These are phyloP conservation scores for Bombus cullumanus DNA, from an alignment of 1,140 invertebrate species.

Conservation along the genomic window DNA sequence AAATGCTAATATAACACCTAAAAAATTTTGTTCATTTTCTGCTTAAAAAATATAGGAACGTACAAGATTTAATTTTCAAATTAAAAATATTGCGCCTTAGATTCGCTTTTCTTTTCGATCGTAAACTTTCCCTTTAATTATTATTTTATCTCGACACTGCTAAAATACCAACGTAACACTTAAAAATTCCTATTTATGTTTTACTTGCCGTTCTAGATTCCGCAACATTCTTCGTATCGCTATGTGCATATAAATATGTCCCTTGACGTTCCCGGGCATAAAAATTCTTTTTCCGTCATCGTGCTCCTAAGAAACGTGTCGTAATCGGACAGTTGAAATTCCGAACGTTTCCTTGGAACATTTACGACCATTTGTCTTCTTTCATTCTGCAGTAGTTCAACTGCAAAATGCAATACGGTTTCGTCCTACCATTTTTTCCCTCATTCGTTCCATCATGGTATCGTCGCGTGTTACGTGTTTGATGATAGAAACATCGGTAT, in stretches of 20 bases:
- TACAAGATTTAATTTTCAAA: too few species aligned
- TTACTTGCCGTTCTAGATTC: not conserved
- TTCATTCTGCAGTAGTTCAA: not conserved
- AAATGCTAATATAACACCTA: too few species aligned
- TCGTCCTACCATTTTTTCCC: not conserved
- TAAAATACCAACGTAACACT: not conserved
- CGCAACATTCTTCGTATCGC: not conserved
- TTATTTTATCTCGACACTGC: not conserved
- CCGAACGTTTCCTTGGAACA: conserved; percentile 4
- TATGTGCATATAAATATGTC: not conserved
- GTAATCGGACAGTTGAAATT: conserved; percentile 24
- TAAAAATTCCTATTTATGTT: not conserved
- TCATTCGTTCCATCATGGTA: not conserved
- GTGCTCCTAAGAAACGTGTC: not conserved
- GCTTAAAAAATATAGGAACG: too few species aligned
- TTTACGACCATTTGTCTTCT: conserved; percentile 19
- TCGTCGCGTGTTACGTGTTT: not conserved
- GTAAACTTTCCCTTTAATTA: not conserved
- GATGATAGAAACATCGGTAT: conserved; percentile 38
- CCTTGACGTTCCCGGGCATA: not conserved
- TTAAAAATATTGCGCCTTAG: too few species aligned
- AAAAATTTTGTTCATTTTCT: too few species aligned
- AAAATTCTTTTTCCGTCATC: conserved; percentile 17
- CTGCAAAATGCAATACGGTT: conserved; percentile 13
- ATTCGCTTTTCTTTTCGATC: not conserved